Percentiles rank a stretch among this genome's conserved stretches.
Conservation (phyloP, 2,888 invertebrate genomes). For the Yponomeuta evonymella region DNA sequence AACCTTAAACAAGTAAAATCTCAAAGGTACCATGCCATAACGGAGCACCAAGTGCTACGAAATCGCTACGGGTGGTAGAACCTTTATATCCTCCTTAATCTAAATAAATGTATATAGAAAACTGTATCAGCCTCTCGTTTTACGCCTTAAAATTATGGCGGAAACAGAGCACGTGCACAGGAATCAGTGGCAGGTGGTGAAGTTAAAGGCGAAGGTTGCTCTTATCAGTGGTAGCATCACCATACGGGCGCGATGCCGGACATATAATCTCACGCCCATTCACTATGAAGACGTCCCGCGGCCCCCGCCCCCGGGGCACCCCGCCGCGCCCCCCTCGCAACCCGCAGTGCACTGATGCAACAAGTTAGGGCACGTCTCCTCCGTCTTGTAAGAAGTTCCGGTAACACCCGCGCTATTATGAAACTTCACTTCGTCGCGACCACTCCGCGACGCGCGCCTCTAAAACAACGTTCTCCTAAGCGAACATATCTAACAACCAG, state of each 20-base stretch:
- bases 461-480: neutral
- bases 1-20: no score
- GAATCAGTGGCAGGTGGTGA: slow-evolving; percentile 41
- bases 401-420: slow-evolving; percentile 29
- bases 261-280: slow-evolving; percentile 71
- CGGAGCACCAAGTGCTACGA: neutral
- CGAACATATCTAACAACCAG: neutral
- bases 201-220: slow-evolving; percentile 69
- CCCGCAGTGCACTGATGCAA: slow-evolving; percentile 70
- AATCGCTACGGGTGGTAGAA: neutral
- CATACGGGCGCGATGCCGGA: slow-evolving; percentile 68
- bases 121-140: neutral
- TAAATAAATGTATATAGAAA: neutral
- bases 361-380: slow-evolving; percentile 63
- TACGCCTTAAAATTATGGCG: neutral
- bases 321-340: slow-evolving; percentile 34
- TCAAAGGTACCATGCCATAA: no score
- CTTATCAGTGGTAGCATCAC: slow-evolving; percentile 73
- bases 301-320: slow-evolving; percentile 33
- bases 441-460: neutral
- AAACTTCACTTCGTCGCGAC: neutral
- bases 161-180: slow-evolving; percentile 29
- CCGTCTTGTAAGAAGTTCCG: slow-evolving; percentile 62
- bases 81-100: neutral
- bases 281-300: slow-evolving; percentile 67